Evolutionary conservation across 2,113 vertebrate genomes (phyloP).

Genomic region (Colistium nudipinnis): DNA sequence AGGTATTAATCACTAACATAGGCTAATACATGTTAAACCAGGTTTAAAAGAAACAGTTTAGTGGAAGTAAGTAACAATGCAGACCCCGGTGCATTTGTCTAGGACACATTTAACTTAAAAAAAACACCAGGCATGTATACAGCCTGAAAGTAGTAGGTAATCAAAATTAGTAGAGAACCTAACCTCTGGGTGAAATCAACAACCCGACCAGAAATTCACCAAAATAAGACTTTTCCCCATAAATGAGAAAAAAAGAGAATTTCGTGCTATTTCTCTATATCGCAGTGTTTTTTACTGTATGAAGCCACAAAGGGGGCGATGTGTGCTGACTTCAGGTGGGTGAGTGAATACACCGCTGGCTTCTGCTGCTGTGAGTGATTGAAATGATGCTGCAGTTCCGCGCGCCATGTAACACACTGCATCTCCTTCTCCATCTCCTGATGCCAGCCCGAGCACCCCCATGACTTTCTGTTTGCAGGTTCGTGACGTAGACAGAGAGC

Average conservation of each 20-base stretch:
- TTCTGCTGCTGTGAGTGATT: slow-evolving; percentile 34
- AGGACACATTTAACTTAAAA: slow-evolving; percentile 8
- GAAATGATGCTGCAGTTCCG: slow-evolving; percentile 56
- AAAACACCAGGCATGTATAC: slow-evolving; percentile 6
- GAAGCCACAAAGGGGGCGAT: neutral
- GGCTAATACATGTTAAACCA: slow-evolving; percentile 12
- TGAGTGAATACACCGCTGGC: slow-evolving; percentile 6
- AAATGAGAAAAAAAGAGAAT: neutral
- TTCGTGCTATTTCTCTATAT: neutral
- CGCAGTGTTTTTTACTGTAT: neutral
- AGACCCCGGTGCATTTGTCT: slow-evolving; percentile 20
- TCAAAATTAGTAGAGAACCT: slow-evolving; percentile 11
- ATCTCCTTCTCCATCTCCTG: slow-evolving; percentile 66
- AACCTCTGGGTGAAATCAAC: slow-evolving; percentile 14
- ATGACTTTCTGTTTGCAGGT: slow-evolving; percentile 78
- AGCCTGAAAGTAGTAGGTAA: slow-evolving; percentile 16
- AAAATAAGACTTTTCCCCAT: neutral
- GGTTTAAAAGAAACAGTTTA: slow-evolving; percentile 16
- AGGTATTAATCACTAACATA: slow-evolving; percentile 15
- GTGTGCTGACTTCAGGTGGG: slow-evolving; percentile 23
- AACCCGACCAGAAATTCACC: neutral
- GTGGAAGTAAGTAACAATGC: slow-evolving; percentile 29
- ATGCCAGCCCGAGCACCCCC: slow-evolving; percentile 58
- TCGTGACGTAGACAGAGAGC: slow-evolving; percentile 74
- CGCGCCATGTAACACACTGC: slow-evolving; percentile 55